Conservation (phyloP, 2,888 invertebrate species). For the Lasioglossum pauxillum region DNA sequence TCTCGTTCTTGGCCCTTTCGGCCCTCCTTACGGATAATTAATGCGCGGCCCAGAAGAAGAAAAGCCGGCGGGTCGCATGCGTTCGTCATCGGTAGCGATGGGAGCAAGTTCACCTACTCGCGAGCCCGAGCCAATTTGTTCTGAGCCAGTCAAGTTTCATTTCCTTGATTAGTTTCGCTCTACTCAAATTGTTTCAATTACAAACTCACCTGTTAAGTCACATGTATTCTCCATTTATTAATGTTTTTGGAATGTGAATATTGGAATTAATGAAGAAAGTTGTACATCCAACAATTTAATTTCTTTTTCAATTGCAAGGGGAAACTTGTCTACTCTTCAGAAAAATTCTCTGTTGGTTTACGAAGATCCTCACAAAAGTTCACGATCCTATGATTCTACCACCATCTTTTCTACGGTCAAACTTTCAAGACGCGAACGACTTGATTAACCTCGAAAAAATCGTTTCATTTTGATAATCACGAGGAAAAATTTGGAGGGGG, state of each 20-base stretch:
- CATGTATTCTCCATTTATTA: too few species aligned
- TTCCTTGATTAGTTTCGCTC: neutral
- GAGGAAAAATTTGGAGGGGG: neutral
- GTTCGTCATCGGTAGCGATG: constrained; percentile 60
- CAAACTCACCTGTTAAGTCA: too few species aligned
- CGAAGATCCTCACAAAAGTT: too few species aligned
- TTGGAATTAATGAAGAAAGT: neutral
- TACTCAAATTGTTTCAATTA: neutral
- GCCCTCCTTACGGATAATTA: constrained; percentile 70
- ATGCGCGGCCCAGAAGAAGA: constrained; percentile 72
- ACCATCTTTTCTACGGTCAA: neutral
- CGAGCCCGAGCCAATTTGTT: neutral
- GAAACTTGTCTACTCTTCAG: neutral
- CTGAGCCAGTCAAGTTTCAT: neutral
- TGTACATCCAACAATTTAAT: neutral
- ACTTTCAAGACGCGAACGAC: neutral
- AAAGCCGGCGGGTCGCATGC: constrained; percentile 57
- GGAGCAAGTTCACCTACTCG: neutral
- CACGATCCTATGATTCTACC: too few species aligned
- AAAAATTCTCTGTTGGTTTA: neutral
- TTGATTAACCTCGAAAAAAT: neutral
- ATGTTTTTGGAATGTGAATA: neutral
- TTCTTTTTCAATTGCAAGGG: neutral
- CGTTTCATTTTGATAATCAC: neutral
- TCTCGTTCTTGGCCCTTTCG: constrained; percentile 11